A percentile compares a stretch with the other conserved stretches of the same genome.
Conservation (phyloP, 2,888 invertebrate genomes). For the Beris morrisii region DNA sequence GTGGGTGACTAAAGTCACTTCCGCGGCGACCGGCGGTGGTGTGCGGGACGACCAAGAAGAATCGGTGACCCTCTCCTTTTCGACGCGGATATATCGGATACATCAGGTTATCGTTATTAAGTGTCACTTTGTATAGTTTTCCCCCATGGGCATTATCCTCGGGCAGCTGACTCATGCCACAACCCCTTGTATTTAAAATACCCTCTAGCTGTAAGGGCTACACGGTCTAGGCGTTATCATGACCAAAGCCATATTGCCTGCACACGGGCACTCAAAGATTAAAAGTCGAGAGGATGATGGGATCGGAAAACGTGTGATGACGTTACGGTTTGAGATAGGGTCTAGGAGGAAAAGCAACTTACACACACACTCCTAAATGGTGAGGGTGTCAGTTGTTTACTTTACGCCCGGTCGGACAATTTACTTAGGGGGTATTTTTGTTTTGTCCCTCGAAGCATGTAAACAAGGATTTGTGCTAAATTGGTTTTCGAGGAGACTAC, state of each 20-base stretch:
- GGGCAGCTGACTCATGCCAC: slow-evolving; percentile 9
- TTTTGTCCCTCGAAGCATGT: slow-evolving; percentile 15
- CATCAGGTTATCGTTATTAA: slow-evolving; percentile 12
- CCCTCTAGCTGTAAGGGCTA: too few relatives aligned
- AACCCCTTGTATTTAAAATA: too few relatives aligned
- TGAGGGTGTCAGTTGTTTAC: slow-evolving; percentile 14
- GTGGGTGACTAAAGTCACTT: too few relatives aligned
- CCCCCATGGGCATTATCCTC: neutral
- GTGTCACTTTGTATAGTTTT: slow-evolving; percentile 17
- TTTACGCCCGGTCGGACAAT: slow-evolving; percentile 14
- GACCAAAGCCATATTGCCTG: neutral
- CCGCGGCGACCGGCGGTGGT: too few relatives aligned
- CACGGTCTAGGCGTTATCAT: neutral
- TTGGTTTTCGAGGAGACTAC: slow-evolving; percentile 9
- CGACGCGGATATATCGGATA: too few relatives aligned
- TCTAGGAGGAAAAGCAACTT: too few relatives aligned
- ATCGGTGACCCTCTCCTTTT: too few relatives aligned
- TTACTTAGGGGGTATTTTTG: neutral
- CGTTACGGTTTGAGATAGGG: neutral
- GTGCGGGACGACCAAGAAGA: too few relatives aligned
- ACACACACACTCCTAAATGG: too few relatives aligned
- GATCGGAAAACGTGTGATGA: slow-evolving; percentile 5
- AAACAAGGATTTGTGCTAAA: slow-evolving; percentile 12
- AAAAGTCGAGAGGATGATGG: slow-evolving; percentile 1
- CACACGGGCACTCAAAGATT: slow-evolving; percentile 4